A percentile compares a stretch with the other conserved stretches of the same genome.
phyloP scores from a whole-genome alignment of 2,797 vertebrate genomes.

The Acestrorhynchus altus region DNA sequence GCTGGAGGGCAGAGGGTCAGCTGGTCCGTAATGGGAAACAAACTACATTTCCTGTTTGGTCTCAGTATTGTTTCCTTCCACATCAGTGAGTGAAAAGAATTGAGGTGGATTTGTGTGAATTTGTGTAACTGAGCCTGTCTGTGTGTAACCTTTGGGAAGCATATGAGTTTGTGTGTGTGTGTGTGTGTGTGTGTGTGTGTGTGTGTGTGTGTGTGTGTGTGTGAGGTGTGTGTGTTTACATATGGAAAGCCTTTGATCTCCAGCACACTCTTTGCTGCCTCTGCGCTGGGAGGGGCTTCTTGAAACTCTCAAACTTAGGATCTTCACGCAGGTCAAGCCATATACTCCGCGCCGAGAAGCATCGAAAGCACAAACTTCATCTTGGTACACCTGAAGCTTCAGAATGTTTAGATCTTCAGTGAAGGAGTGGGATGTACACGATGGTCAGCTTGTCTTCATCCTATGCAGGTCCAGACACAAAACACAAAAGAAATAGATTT shows the following conservation, averaged over 20 bases:
- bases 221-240: neutral
- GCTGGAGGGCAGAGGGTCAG: conserved; percentile 52
- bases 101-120: neutral
- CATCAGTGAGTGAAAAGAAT: conserved; percentile 15
- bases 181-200: neutral
- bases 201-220: neutral
- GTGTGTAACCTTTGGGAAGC: neutral
- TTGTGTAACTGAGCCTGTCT: neutral
- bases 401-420: conserved; percentile 85
- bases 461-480: conserved; percentile 84
- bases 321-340: conserved; percentile 93
- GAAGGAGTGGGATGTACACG: conserved; percentile 93
- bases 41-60: conserved; percentile 76
- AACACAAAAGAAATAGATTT: conserved; percentile 19
- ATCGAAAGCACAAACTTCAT: conserved; percentile 93
- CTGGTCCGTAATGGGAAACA: conserved; percentile 71
- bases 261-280: conserved; percentile 88
- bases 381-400: conserved; percentile 89
- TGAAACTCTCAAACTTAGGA: conserved; percentile 90
- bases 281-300: conserved; percentile 87
- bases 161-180: neutral
- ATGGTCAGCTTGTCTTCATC: conserved; percentile 89
- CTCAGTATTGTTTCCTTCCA: conserved; percentile 78
- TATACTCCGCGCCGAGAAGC: conserved; percentile 84
- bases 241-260: conserved; percentile 86